Evolutionary conservation across 2,888 invertebrate species (phyloP).

Genomic region (Agrochola litura): DNA sequence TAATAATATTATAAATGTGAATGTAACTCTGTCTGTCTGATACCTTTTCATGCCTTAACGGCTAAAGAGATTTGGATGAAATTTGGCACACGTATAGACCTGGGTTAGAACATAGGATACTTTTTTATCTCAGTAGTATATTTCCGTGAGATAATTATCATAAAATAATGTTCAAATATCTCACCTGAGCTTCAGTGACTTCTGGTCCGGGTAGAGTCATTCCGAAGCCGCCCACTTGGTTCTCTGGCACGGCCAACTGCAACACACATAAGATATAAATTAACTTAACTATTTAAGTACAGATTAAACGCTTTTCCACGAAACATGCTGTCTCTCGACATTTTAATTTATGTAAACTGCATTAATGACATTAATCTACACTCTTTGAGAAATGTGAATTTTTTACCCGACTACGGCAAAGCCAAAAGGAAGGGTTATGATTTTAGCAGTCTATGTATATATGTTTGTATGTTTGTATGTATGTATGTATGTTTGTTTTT

Average conservation of each 20-base stretch:
- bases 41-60: no score
- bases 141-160: background rate
- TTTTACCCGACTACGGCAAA: no score
- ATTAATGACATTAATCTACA: conserved; percentile 27
- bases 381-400: conserved; percentile 37
- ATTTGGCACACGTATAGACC: no score
- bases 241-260: conserved; percentile 75
- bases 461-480: no score
- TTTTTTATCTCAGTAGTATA: no score
- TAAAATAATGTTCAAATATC: conserved; percentile 15
- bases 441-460: no score
- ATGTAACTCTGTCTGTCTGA: no score
- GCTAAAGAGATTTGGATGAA: no score
- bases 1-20: no score
- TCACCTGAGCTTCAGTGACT: conserved; percentile 92
- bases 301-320: conserved; percentile 32
- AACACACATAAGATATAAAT: conserved; percentile 57
- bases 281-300: conserved; percentile 19
- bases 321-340: conserved; percentile 27
- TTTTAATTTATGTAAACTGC: conserved; percentile 38
- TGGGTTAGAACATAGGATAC: no score
- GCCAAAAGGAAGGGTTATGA: no score
- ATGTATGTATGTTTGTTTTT: no score
- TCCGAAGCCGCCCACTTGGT: conserved; percentile 67
- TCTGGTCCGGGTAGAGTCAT: conserved; percentile 83